phyloP scores from a whole-genome alignment of 1,140 invertebrate species.

The Lucilia sericata region DNA sequence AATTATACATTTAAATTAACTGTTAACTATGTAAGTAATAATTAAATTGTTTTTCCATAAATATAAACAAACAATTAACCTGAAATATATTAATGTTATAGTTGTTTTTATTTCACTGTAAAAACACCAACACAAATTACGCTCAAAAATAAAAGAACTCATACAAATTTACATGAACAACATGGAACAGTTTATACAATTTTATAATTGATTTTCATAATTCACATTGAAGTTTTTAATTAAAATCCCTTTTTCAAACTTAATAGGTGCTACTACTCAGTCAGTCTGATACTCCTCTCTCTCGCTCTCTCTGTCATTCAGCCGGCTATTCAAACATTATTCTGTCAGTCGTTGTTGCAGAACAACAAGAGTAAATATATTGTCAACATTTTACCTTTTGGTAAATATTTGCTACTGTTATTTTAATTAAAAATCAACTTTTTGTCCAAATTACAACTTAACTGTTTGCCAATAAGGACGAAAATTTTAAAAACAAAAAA shows the following conservation, averaged over 20 bases:
- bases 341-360: neutral
- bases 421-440: conserved; percentile 25
- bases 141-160: too few species aligned
- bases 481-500: neutral
- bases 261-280: conserved; percentile 22
- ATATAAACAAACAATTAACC: conserved; percentile 15
- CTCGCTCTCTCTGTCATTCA: neutral
- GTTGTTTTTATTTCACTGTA: neutral
- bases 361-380: neutral
- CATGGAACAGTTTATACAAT: neutral
- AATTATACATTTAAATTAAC: neutral
- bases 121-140: neutral
- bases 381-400: conserved; percentile 23
- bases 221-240: conserved; percentile 25
- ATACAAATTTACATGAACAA: too few species aligned
- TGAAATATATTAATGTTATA: neutral
- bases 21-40: neutral
- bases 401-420: conserved; percentile 26
- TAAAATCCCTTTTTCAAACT: conserved; percentile 1
- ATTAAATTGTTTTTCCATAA: conserved; percentile 23
- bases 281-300: neutral
- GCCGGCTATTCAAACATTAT: neutral
- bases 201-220: conserved; percentile 18
- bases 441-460: neutral
- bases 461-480: neutral